Conservation (phyloP, 1,140 invertebrate genomes). For the Riptortus pedestris region DNA sequence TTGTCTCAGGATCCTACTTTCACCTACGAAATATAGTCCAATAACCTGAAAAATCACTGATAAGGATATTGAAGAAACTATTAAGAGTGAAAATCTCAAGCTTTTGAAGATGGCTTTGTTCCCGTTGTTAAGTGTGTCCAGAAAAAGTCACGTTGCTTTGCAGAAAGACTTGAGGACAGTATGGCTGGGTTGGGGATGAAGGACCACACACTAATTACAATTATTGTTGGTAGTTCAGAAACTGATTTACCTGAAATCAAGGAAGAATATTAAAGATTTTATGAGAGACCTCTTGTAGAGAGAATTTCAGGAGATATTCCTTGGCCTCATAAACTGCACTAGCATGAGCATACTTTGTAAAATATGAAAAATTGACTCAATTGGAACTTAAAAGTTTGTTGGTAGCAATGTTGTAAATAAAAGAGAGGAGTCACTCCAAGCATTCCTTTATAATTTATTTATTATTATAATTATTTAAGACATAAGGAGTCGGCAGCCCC, state of each 20-base stretch:
- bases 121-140: constrained; percentile 72
- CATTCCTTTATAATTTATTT: too few relatives aligned
- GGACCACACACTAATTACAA: constrained; percentile 73
- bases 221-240: constrained; percentile 77
- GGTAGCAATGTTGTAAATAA: constrained; percentile 40
- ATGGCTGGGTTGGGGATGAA: constrained; percentile 82
- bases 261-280: constrained; percentile 62
- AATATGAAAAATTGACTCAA: constrained; percentile 17
- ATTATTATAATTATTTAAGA: too few relatives aligned
- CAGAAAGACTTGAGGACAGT: constrained; percentile 71
- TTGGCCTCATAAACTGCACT: constrained; percentile 44
- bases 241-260: constrained; percentile 80
- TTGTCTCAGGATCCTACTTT: constrained; percentile 47
- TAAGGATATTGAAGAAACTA: constrained; percentile 71
- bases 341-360: constrained; percentile 26
- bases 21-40: constrained; percentile 59
- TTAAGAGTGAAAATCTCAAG: constrained; percentile 77
- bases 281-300: constrained; percentile 65
- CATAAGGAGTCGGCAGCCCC: too few relatives aligned
- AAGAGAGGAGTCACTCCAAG: too few relatives aligned
- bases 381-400: constrained; percentile 46
- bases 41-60: constrained; percentile 62
- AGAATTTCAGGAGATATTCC: constrained; percentile 60
- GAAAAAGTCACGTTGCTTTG: constrained; percentile 80
- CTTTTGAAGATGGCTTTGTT: constrained; percentile 70